Conservation (phyloP, 2,888 invertebrate species). For the Panzeria rudis region DNA sequence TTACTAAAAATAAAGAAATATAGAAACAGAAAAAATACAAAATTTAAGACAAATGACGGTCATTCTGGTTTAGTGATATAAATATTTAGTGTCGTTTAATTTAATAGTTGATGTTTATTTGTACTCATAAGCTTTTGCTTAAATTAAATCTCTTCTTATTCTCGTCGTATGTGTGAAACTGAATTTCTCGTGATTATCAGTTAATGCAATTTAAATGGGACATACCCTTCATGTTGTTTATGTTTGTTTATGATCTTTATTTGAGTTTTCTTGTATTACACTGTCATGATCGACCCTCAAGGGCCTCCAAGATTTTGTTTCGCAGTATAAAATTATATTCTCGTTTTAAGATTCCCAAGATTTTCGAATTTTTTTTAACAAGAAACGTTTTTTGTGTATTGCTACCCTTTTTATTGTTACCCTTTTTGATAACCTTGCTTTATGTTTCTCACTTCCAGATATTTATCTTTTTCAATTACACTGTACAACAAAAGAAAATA, state of each 20-base stretch:
- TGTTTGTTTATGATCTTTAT: background rate
- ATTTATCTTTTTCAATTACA: too few species aligned
- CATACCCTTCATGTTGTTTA: background rate
- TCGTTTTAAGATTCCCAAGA: too few species aligned
- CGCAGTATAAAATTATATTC: too few species aligned
- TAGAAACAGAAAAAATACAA: background rate
- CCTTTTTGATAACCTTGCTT: too few species aligned
- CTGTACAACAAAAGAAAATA: too few species aligned
- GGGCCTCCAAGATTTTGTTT: background rate
- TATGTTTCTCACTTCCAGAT: too few species aligned
- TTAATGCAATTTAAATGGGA: slow-evolving; percentile 60
- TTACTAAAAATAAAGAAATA: slow-evolving; percentile 11
- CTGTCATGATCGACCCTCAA: background rate
- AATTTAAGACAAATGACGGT: slow-evolving; percentile 70
- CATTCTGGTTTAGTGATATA: slow-evolving; percentile 58
- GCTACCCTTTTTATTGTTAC: too few species aligned
- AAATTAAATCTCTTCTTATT: slow-evolving; percentile 29
- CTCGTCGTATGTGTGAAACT: slow-evolving; percentile 37
- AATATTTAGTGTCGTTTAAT: slow-evolving; percentile 47
- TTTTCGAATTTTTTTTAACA: too few species aligned
- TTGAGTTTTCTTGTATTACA: background rate
- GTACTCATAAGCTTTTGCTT: slow-evolving; percentile 5
- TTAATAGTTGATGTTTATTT: slow-evolving; percentile 48
- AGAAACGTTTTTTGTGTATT: too few species aligned
- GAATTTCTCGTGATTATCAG: slow-evolving; percentile 27